Evolutionary conservation across 2,113 vertebrate genomes (phyloP), one percentile per base, ranked within the genome.

Genomic region (Lasiurus cinereus): DNA sequence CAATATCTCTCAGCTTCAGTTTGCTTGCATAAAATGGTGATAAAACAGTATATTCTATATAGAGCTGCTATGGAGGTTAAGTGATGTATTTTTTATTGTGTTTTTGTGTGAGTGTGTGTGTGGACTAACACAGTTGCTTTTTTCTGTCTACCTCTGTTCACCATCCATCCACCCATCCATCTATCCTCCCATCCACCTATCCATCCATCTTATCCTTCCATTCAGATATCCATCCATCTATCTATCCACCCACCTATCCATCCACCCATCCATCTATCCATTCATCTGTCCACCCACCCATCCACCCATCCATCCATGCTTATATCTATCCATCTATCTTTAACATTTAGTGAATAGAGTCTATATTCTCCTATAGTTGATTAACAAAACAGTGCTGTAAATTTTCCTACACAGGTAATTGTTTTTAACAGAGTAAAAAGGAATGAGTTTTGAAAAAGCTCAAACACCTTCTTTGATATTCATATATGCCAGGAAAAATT

Each of bases 391-490:
- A 74, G 24, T 90, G 29, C 18, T 78, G 19, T 29, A 62, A 88
- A 79, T 48, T 85, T 91, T 93, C 14, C 69, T 59, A 4, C n/a
- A 18, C 18, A 92, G 64, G 18, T 78, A 39, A 89, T 85, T 95
- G 62, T 91, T 91, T 91, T 66, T 77, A 96, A 56, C 74, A 64
- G 22, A 56, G 19, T 64, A 36, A 77, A 86, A 72, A 95, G 9
- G 50, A 93, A 95, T 56, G 29, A 73, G 7, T 67, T 94, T 88
- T 96, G 74, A 72, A 88, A 89, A 79, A 84, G 64, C 64, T 96
- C 82, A 54, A 83, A 97, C 82, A 21, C 43, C 27, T 85, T 69
- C 56, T 96, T 94, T 97, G 72, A 85, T 94, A 88, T 93, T 96
- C 83, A 39, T 94, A 36, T 83, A 83, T 83, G 90, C 33, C 69